These are phyloP conservation scores for Struthidea cinerea DNA, from an alignment of 2,113 vertebrate species.

Conservation along the genomic window DNA sequence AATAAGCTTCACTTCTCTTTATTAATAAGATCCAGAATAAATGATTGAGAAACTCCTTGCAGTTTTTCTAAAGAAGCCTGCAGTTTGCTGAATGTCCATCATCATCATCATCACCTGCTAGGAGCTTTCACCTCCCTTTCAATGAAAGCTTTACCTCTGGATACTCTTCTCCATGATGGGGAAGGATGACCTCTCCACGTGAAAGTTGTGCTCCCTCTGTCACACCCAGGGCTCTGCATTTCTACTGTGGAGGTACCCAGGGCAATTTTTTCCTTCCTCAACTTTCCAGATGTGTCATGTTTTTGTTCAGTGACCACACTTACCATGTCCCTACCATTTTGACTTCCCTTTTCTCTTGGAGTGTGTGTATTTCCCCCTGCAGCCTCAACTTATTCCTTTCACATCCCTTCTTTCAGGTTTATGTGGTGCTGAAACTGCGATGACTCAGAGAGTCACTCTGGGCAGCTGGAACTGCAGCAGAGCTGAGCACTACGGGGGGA, in stretches of 20 bases:
- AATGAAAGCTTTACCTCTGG: neutral
- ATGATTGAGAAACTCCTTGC: neutral
- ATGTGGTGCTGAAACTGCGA: rapidly evolving
- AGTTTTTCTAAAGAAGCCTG: neutral
- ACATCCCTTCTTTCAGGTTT: neutral
- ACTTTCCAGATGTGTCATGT: neutral
- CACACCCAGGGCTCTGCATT: neutral
- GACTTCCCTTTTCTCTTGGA: neutral
- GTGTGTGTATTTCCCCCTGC: neutral
- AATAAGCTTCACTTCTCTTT: neutral
- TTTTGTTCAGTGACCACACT: neutral
- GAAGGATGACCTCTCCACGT: rapidly evolving
- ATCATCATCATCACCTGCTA: neutral
- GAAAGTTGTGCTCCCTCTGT: neutral
- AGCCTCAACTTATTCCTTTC: neutral
- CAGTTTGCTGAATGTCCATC: neutral
- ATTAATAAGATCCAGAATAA: neutral
- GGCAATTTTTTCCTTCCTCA: neutral
- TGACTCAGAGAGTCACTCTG: neutral
- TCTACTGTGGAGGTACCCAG: neutral
- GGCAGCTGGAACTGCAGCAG: neutral
- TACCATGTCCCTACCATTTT: neutral
- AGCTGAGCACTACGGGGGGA: neutral
- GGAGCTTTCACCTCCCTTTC: neutral
- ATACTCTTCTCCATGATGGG: neutral